Conservation (phyloP, 1,140 invertebrate species). For the Anagrus nilaparvatae region DNA sequence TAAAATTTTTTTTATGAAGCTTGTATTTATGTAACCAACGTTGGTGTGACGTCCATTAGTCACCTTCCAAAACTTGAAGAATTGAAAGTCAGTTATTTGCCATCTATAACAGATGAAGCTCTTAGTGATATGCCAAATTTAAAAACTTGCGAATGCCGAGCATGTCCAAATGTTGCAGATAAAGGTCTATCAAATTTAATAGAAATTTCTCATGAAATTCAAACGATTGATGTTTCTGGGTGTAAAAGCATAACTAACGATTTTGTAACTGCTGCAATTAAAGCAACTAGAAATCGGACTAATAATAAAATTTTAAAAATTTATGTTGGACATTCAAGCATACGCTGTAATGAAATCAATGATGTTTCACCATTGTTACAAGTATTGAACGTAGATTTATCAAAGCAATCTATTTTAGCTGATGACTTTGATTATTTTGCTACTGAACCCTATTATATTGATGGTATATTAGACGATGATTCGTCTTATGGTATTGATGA, state of each 20-base stretch:
- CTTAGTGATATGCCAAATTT: slow-evolving; percentile 18
- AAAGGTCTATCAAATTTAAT: slow-evolving; percentile 19
- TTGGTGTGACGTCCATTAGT: slow-evolving; percentile 19
- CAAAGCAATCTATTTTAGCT: not conserved
- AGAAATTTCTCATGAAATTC: slow-evolving; percentile 18
- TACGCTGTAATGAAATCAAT: slow-evolving; percentile 11
- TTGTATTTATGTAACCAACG: slow-evolving; percentile 18
- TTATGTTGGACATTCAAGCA: slow-evolving; percentile 20
- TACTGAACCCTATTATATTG: not conserved
- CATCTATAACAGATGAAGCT: slow-evolving; percentile 16
- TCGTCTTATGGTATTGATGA: no score
- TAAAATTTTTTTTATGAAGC: slow-evolving; percentile 15
- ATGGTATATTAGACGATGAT: not conserved
- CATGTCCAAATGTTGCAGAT: slow-evolving; percentile 21
- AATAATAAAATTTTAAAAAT: slow-evolving; percentile 26
- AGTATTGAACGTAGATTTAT: slow-evolving; percentile 25
- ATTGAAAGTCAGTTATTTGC: slow-evolving; percentile 22
- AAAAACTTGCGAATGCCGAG: slow-evolving; percentile 21
- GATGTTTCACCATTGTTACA: slow-evolving; percentile 27
- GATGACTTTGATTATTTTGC: not conserved
- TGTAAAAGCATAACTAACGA: slow-evolving; percentile 19
- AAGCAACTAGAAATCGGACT: slow-evolving; percentile 18
- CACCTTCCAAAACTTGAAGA: slow-evolving; percentile 22
- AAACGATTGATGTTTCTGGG: slow-evolving; percentile 23
- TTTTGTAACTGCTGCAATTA: slow-evolving; percentile 20